Conservation (phyloP, 2,113 vertebrate genomes). For the Austrofundulus limnaeus region DNA sequence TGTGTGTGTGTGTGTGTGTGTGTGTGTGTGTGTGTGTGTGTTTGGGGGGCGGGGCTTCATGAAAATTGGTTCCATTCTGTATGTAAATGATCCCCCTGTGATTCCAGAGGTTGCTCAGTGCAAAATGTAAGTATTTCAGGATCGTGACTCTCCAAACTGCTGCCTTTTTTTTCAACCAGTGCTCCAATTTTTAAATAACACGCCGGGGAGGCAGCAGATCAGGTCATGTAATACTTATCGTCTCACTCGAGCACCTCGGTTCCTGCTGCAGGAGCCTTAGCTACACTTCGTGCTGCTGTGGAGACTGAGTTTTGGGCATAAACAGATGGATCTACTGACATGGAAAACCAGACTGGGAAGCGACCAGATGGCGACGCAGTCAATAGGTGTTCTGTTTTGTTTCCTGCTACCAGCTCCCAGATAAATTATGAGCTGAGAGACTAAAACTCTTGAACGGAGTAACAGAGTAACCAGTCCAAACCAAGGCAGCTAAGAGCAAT, state of each 20-base stretch:
- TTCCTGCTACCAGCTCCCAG: slow-evolving; percentile 47
- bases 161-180: slow-evolving; percentile 21
- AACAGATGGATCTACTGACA: slow-evolving; percentile 67
- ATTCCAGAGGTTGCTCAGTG: slow-evolving; percentile 39
- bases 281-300: slow-evolving; percentile 34
- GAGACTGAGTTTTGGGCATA: slow-evolving; percentile 18
- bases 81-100: slow-evolving; percentile 54
- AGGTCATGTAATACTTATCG: slow-evolving; percentile 53
- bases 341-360: slow-evolving; percentile 39
- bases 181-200: slow-evolving; percentile 26
- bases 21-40: too few relatives aligned
- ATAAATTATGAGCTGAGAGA: slow-evolving; percentile 58
- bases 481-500: slow-evolving; percentile 25
- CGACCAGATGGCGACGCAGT: slow-evolving; percentile 64
- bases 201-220: slow-evolving; percentile 17
- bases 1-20: too few relatives aligned
- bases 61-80: slow-evolving; percentile 45
- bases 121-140: slow-evolving; percentile 49
- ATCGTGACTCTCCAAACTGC: slow-evolving; percentile 27
- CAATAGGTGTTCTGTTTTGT: slow-evolving; percentile 58
- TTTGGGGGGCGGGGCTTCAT: too few relatives aligned
- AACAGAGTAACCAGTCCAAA: slow-evolving; percentile 27
- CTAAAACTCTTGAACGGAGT: slow-evolving; percentile 25
- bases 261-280: slow-evolving; percentile 20
- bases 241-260: slow-evolving; percentile 23